Conservation (phyloP, 1,140 invertebrate genomes). For the Ephestia elutella region DNA sequence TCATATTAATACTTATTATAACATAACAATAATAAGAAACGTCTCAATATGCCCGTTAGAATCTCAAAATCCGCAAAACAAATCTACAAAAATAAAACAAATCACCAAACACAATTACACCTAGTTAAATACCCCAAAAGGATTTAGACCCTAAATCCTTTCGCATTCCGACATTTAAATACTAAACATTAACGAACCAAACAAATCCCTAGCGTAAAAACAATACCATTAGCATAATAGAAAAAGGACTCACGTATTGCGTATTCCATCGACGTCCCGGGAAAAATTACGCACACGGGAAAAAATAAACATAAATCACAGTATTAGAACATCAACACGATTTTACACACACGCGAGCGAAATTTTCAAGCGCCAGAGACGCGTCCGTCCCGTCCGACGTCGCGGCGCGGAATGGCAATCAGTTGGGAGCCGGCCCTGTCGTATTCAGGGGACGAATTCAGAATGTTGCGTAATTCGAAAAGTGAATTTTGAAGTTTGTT, state of each 20-base stretch:
- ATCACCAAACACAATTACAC: constrained; percentile 15
- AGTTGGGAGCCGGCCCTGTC: constrained; percentile 22
- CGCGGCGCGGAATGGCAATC: constrained; percentile 45
- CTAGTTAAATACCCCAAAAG: background rate
- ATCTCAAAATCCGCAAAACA: no score
- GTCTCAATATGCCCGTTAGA: no score
- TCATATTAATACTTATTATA: no score
- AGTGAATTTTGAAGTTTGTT: background rate
- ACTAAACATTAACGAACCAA: constrained; percentile 25
- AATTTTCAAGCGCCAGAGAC: background rate
- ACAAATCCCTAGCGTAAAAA: constrained; percentile 16
- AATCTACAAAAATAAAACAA: background rate
- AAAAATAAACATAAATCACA: constrained; percentile 35
- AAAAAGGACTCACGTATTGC: constrained; percentile 31
- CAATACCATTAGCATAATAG: constrained; percentile 25
- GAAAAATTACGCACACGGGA: constrained; percentile 22
- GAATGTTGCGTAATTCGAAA: background rate
- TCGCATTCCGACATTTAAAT: background rate
- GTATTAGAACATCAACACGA: background rate
- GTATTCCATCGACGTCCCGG: constrained; percentile 28
- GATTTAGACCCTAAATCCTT: background rate
- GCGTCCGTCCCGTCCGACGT: constrained; percentile 30
- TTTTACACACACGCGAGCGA: constrained; percentile 22
- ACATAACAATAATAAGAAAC: no score
- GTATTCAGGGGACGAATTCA: constrained; percentile 11